phyloP scores from a whole-genome alignment of 2,888 invertebrate species.

The Cataglyphis livida region DNA sequence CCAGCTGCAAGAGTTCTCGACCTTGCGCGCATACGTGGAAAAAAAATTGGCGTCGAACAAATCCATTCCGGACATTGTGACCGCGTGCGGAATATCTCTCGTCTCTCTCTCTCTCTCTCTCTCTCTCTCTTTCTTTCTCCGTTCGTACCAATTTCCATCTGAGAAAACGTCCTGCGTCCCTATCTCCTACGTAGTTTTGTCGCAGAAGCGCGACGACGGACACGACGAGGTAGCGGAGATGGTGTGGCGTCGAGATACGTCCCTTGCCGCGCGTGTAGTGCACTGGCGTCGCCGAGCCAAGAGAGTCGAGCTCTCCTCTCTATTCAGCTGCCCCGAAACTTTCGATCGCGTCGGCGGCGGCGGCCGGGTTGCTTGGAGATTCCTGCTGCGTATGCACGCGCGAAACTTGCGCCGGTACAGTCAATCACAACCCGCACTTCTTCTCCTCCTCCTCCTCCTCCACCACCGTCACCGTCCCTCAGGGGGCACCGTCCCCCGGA shows the following conservation, averaged over 20 bases:
- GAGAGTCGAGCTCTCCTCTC: constrained; percentile 34
- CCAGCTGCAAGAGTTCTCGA: constrained; percentile 5
- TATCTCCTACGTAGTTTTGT: constrained; percentile 60
- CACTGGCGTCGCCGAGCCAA: constrained; percentile 56
- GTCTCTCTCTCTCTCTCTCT: neutral
- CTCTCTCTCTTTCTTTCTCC: neutral
- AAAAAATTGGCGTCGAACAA: constrained; percentile 8
- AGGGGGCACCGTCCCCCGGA: neutral
- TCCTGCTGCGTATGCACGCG: constrained; percentile 67
- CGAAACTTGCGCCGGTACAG: constrained; percentile 72
- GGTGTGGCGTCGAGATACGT: constrained; percentile 39
- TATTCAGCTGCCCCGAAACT: constrained; percentile 55
- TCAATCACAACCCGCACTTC: constrained; percentile 52
- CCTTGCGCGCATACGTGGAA: constrained; percentile 9
- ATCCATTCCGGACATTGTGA: neutral
- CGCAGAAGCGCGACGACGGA: constrained; percentile 80
- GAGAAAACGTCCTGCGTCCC: constrained; percentile 69
- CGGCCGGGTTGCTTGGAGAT: constrained; percentile 59
- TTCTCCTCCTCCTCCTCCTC: neutral
- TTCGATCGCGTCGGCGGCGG: constrained; percentile 63
- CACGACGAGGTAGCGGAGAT: constrained; percentile 43
- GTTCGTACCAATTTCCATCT: constrained; percentile 75
- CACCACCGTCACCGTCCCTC: neutral
- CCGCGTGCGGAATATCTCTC: neutral
- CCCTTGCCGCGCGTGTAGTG: constrained; percentile 2